Evolutionary conservation across 2,888 invertebrate species (phyloP), one percentile per base, ranked within the genome.

Genomic region (Drosophila maculinotata): DNA sequence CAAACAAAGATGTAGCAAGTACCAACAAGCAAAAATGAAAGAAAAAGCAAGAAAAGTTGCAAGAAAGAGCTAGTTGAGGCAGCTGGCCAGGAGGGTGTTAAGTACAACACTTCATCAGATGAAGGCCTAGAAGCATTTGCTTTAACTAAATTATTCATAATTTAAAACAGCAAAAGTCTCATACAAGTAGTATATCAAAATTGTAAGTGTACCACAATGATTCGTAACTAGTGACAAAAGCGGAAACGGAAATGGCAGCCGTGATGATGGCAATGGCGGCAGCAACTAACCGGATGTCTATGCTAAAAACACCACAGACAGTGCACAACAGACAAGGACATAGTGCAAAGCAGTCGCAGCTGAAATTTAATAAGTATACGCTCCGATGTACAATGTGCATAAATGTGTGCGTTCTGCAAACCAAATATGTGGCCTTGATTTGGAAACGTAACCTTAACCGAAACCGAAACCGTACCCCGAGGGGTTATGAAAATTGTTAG

Each of bases 351-450:
- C 42, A 26, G 10, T 8, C 39, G 3, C 9, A 14, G 26, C 26
- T 14, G 30, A 17, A 26, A 57, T 33, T 57, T 57, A 57, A 58
- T 58, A 58, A 58, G 35, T 35, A 14, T 12, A 15, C 20, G 42
- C 41, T 9, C 14, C 5, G 41, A 23, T 17, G 20, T 7, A 14
- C 1, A 12, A 52, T 53, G 31, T 23, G 26, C 8, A 14, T 25
- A n/a, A 30, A 31, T n/a, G 17, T 23, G 51, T 8, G 35, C 8
- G 48, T 15, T 38, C 15, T 38, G 41, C 41, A 51, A 57, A 57
- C 31, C 42, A 62, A 39, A 63, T 42, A 36, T 63, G 36, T n/a
- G 45, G 26, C 9, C 17, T 9, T 36, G 35, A 49, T 42, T 28
- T 38, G 26, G 28, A 14, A 3, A 28, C 17, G 35, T 6, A 52